A percentile compares a stretch with the other conserved stretches of the same genome.
Evolutionary conservation across 2,113 vertebrate species (phyloP).

Genomic region (Tringa solitaria): DNA sequence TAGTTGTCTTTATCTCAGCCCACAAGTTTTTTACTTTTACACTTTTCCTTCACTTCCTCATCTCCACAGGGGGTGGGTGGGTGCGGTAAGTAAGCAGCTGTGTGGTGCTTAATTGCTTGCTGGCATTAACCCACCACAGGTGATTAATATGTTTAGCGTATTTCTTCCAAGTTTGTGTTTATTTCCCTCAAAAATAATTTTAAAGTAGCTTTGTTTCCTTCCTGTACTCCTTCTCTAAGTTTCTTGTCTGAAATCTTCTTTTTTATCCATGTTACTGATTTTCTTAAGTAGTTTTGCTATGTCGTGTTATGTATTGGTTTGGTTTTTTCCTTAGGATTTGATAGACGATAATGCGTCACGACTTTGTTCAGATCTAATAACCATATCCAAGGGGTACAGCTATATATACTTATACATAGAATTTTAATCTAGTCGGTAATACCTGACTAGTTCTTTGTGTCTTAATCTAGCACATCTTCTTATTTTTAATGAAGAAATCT

Average conservation of each 20-base stretch:
- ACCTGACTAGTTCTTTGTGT: background rate
- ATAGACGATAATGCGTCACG: background rate
- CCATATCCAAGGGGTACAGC: background rate
- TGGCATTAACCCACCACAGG: background rate
- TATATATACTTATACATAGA: background rate
- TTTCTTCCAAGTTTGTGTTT: background rate
- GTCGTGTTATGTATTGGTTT: background rate
- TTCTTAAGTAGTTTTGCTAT: background rate
- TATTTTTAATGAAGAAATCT: background rate
- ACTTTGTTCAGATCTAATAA: background rate
- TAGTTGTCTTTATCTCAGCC: background rate
- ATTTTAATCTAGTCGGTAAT: background rate
- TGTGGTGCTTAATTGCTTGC: background rate
- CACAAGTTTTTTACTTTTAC: background rate
- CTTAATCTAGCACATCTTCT: background rate
- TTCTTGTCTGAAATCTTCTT: background rate
- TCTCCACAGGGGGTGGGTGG: too few species aligned
- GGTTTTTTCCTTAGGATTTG: background rate
- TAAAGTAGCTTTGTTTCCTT: background rate
- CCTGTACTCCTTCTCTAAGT: background rate
- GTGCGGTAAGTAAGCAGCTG: accelerated
- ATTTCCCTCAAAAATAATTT: background rate
- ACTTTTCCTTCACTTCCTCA: background rate
- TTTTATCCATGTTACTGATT: background rate
- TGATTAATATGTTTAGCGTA: background rate